Base-by-base conservation (phyloP, 1,140 invertebrate genomes). In the Drosophila melanica region DNA sequence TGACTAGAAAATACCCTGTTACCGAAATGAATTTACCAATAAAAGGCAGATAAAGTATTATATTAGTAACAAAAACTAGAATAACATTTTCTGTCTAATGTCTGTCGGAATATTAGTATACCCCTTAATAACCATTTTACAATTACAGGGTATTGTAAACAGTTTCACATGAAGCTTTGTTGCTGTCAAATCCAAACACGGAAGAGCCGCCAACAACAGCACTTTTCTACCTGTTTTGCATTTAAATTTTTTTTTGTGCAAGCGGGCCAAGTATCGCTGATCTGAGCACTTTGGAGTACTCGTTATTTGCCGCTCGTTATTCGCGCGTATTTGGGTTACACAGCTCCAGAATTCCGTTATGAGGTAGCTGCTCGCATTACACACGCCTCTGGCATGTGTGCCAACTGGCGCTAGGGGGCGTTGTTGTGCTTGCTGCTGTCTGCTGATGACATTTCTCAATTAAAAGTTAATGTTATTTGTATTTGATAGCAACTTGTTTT, bases 191-290 rank as follows among this genome's bases (percentile, higher is more conserved):
- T 37, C 55, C 50, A 60, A 68, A 82, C 67, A 70, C 80, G 80
- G 80, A 84, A 84, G 80, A 68, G 39, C 37, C 8, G 23, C 42
- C 42, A n/a, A 45, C 33, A 48, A 66, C 37, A 18, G 35, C 30
- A 18, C 27, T 41, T 68, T 58, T 74, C 41, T 84, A 66, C 81
- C 76, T 72, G 77, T 35, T 84, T 84, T 79, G 80, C 79, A 84
- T 84, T 53, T 58, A 20, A 73, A 84, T 80, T 84, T 77, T 33
- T 33, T 33, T 35, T 35, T 35, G 9, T 35, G 27, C 27, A 6
- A 27, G 6, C 27, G 27, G 27, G 27, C 5, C 27, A 27, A 27
- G 57, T 27, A 35, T 47, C 27, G 30, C 18, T 12, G 47, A 39
- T 37, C 37, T 33, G 20, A 51, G 47, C 53, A 20, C 4, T 6